Evolutionary conservation across 2,797 vertebrate species (phyloP), one percentile per base, ranked within the genome.

Genomic region (Sciaenops ocellatus): DNA sequence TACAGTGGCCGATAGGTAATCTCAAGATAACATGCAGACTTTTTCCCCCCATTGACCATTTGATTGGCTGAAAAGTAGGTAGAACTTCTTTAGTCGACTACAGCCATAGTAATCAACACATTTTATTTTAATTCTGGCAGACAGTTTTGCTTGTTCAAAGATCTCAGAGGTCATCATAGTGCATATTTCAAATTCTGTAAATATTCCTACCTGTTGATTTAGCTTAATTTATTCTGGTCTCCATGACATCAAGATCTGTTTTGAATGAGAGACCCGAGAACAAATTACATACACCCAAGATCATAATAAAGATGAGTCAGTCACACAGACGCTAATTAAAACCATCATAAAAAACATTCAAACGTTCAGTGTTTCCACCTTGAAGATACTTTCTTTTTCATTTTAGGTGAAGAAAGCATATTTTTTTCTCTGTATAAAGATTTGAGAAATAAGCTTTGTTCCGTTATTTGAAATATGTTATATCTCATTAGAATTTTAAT

Each of bases 111-210:
- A 73, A 76, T 84, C 63, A 73, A 38, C 69, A 50, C 9, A 55
- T 17, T 70, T 59, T 55, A 42, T 62, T 84, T 70, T 67, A 54
- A 66, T 73, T 76, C 48, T 16, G 13, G 26, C 3, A 72, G 71
- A 66, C 60, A 52, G 68, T 38, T 69, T 0, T 24, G 65, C 47
- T 69, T 76, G 47, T 76, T 76, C 59, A 73, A 62, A 26, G 60
- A 84, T 66, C 52, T 34, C 60, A 50, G 50, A 74, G 82, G 76
- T 73, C 82, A 66, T 26, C 64, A 12, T 16, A 3, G 42, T 69
- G 71, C 59, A 61, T 30, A 73, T 76, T 72, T 47, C 34, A 65
- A 82, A 80, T 82, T 38, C 12, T 3, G 47, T 47, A 72, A 80
- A 83, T 70, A 66, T 75, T 42, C 22, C 10, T 74, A 20, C 41